Evolutionary conservation across 1,140 invertebrate genomes (phyloP).

Genomic region (Epicauta chinensis): DNA sequence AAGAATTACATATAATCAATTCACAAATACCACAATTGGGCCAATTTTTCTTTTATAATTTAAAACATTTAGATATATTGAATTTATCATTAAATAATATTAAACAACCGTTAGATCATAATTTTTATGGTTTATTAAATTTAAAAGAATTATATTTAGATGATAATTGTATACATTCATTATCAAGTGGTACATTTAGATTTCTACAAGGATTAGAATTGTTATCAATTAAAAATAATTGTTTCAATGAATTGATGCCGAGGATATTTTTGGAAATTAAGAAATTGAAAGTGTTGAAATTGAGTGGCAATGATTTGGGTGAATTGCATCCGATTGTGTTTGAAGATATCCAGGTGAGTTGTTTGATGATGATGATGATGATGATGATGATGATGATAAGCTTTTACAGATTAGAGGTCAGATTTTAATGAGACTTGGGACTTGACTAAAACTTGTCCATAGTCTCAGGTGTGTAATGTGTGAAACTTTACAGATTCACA

Average conservation of each 20-base stretch:
- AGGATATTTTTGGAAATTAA: conserved; percentile 60
- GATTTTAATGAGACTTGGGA: not conserved
- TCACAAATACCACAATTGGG: conserved; percentile 74
- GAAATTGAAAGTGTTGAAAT: conserved; percentile 61
- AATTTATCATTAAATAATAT: conserved; percentile 74
- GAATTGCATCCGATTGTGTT: conserved; percentile 70
- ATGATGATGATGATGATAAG: not conserved
- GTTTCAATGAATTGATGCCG: conserved; percentile 59
- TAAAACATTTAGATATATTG: conserved; percentile 58
- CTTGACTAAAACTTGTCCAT: too few species aligned
- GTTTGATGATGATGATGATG: too few species aligned
- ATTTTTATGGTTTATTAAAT: conserved; percentile 69
- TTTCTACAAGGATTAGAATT: conserved; percentile 58
- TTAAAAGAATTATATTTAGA: conserved; percentile 80
- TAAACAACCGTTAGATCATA: conserved; percentile 69
- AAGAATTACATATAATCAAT: conserved; percentile 67
- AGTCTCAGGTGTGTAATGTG: too few species aligned
- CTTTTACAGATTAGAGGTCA: not conserved
- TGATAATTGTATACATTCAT: conserved; percentile 67
- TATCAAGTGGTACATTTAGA: conserved; percentile 68
- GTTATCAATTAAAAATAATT: conserved; percentile 64
- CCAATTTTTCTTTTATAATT: conserved; percentile 69
- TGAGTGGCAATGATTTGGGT: conserved; percentile 65
- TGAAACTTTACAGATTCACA: too few species aligned
- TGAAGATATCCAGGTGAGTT: conserved; percentile 58